Evolutionary conservation across 2,797 vertebrate species (phyloP), one percentile per base, ranked within the genome.

Genomic region (Lithobates sylvaticus): DNA sequence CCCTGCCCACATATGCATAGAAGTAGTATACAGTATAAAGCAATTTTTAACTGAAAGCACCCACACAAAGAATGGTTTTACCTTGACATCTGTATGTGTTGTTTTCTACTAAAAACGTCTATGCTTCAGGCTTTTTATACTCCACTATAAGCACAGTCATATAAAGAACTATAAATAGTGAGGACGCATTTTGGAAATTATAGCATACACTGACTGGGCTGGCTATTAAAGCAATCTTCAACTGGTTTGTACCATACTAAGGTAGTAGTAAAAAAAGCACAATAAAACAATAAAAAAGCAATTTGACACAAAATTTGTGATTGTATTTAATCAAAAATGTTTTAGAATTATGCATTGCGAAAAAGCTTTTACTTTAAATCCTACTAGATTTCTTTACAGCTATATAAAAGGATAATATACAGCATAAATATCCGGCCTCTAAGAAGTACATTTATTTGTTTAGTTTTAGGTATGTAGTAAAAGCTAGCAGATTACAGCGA

Each of bases 401-500:
- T 5, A 27, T 12, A 67, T 32, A 42, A 77, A 67, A 73, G 74
- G 64, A 47, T 58, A 73, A 85, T 80, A 50, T 54, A 27, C 18
- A 78, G n/a, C 58, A 50, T 83, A 77, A 83, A 77, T 73, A 67
- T 44, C 69, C 10, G 5, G 44, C 18, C 69, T 50, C 29, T 21
- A 73, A 47, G 50, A 65, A 73, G 74, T 76, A 72, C 68, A 78
- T 86, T 76, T 82, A 86, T 86, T 82, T 83, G 50, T 73, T 74
- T 67, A 72, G 42, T 83, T 87, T 83, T 72, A 78, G 23, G 29
- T 29, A 74, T 8, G 32, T 23, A 12, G 39, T 78, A 83, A 87
- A 83, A 83, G 29, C 29, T 58, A 39, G 47, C 10, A 71, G n/a
- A 72, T 54, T 65, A 78, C 44, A 36, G 47, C 50, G 32, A 73